Evolutionary conservation across 2,888 invertebrate species (phyloP), one percentile per base, ranked within the genome.

Genomic region (Tetragonisca angustula): DNA sequence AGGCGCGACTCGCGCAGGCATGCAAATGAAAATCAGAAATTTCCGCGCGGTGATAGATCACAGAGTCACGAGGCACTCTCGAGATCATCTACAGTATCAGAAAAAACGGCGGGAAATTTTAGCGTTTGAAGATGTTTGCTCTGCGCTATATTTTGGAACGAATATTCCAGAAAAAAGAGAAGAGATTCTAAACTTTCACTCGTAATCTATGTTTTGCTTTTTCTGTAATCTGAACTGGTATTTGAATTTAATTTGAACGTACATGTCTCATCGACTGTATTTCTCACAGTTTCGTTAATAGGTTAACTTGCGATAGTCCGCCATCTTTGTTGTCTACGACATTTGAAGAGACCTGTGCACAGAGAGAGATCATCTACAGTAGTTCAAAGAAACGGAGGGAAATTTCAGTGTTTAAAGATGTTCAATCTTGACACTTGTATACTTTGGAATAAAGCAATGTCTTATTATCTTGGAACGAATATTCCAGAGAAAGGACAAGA

Each of bases 21-120:
- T 83, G 83, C 83, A 77, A 83, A 77, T 70, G 69, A 83, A 76
- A 76, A 83, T 83, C 72, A 52, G 59, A 76, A 83, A 76, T 73
- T 83, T 70, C 64, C 65, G 27, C 50, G 36, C 27, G 65, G 36
- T 50, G 50, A 78, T 78, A 67, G 65, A 78, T 79, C 77, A 21
- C 59, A n/a, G 24, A 68, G 64, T 65, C 52, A 65, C 74, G 74
- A 82, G 73, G 5, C 19, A 68, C 24, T 32, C 62, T 64, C 13
- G 9, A 32, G 19, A 50, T 49, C 17, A 5, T 72, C 43, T 43
- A 49, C 17, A 56, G 15, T 36, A 6, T 21, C 27, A 0, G 1
- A 43, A 15, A 15, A 13, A 24, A n/a, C 19, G 15, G 11, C 15
- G 24, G 21, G 1, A 21, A 21, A 64, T 17, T 27, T 32, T 6